Percentiles rank a stretch among this genome's conserved stretches.
phyloP scores from a whole-genome alignment of 2,113 vertebrate genomes.

The Syngnathus floridae region DNA sequence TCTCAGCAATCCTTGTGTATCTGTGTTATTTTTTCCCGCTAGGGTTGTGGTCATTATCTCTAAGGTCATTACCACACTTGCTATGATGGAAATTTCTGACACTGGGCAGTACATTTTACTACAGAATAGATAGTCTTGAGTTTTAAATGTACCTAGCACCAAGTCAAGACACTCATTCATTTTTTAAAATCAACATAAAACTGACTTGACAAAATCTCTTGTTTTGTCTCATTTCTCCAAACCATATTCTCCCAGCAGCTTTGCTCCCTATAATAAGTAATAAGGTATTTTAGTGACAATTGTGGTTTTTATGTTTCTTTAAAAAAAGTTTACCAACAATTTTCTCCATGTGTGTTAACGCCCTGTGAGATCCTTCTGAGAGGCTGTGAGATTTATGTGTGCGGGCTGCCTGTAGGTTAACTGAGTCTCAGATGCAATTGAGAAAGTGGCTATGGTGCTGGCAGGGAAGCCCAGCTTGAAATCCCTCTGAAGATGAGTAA shows the following conservation, averaged over 20 bases:
- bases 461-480: constrained; percentile 33
- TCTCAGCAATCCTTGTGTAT: too few species aligned
- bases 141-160: too few species aligned
- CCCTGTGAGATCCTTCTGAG: constrained; percentile 3
- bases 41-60: too few species aligned
- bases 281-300: neutral
- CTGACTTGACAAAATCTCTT: neutral
- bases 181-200: neutral
- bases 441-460: constrained; percentile 29
- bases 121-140: too few species aligned
- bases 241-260: neutral
- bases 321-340: neutral
- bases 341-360: constrained; percentile 1
- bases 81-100: too few species aligned
- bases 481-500: constrained; percentile 30
- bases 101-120: too few species aligned
- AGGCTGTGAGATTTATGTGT: constrained; percentile 36
- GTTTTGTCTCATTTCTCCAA: neutral
- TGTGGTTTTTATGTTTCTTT: neutral
- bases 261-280: neutral
- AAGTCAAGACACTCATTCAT: too few species aligned
- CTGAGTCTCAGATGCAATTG: constrained; percentile 39
- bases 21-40: too few species aligned
- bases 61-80: too few species aligned
- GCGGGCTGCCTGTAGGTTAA: constrained; percentile 34